Evolutionary conservation across 1,140 invertebrate genomes (phyloP), one percentile per base, ranked within the genome.

Genomic region (Papilio aristodemus): DNA sequence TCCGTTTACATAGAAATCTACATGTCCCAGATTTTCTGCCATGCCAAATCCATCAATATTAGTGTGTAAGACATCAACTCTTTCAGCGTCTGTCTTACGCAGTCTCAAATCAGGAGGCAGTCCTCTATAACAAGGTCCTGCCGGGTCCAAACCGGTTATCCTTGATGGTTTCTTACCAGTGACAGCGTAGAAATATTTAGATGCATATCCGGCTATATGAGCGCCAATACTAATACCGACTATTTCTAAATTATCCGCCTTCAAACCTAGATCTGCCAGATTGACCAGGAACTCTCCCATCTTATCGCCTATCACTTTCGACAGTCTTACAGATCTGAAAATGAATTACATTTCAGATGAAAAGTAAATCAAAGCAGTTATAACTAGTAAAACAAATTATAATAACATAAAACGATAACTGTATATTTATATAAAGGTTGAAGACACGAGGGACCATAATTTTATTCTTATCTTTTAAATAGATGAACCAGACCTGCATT

Each of bases 1-100:
- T 0, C 95, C 95, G 73, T 96, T 96, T 0, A 95, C 92, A 72
- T 95, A 96, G 76, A 95, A 94, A 84, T 96, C 95, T 3, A 95
- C 93, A 78, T 95, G 93, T 0, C 95, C 95, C 13, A 94, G 81
- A 0, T 91, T 91, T 75, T 93, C 93, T 3, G 93, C 88, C 67
- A 95, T 95, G 0, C 95, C 95, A 77, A 95, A 95, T 25, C 93
- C 93, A 6, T 94, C 94, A 1, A 95, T 94, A 78, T 95, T 96
- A 0, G 95, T 95, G 74, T 96, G 95, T 83, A 95, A 84, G 0
- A 94, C 90, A 71, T 94, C 92, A 0, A 95, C 94, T 63, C 92
- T 92, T 7, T 92, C 86, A 0, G 93, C 94, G 60, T 95, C 94
- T 0, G 92, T 89, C 13, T 86, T 84, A 64, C 93, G 88, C 13